Conservation (phyloP, 1,140 invertebrate species). For the Bombus terrestris region DNA sequence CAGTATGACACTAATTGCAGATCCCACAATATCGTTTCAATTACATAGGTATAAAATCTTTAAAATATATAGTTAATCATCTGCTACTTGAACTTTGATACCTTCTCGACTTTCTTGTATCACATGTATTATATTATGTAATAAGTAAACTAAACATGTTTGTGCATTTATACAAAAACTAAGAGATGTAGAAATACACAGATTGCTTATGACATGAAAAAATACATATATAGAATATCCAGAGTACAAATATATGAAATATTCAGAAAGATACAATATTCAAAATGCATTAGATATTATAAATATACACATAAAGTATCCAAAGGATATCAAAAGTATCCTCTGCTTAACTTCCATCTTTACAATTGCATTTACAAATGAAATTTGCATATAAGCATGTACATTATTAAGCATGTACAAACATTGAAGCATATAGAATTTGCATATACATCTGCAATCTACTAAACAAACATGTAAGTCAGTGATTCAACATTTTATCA, state of each 20-base stretch:
- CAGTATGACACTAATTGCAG: not conserved
- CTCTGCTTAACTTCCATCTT: not conserved
- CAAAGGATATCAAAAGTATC: not conserved
- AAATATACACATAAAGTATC: not conserved
- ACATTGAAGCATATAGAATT: too few relatives aligned
- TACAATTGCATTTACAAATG: not conserved
- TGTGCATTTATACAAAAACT: not conserved
- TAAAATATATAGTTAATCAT: not conserved
- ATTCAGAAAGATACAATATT: too few relatives aligned
- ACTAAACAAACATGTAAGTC: too few relatives aligned
- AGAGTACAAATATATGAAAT: not conserved
- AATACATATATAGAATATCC: not conserved
- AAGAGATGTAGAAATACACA: not conserved
- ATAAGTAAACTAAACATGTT: not conserved
- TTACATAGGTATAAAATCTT: not conserved
- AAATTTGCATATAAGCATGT: not conserved
- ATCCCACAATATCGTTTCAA: constrained; percentile 10
- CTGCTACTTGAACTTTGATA: not conserved
- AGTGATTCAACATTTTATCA: not conserved
- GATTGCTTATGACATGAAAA: not conserved
- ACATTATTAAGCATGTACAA: not conserved
- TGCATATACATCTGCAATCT: too few relatives aligned
- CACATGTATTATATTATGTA: not conserved
- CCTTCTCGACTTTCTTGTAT: constrained; percentile 1
- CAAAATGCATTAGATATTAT: too few relatives aligned